Evolutionary conservation across 2,797 vertebrate genomes (phyloP).

Genomic region (Bradypodion ventrale): DNA sequence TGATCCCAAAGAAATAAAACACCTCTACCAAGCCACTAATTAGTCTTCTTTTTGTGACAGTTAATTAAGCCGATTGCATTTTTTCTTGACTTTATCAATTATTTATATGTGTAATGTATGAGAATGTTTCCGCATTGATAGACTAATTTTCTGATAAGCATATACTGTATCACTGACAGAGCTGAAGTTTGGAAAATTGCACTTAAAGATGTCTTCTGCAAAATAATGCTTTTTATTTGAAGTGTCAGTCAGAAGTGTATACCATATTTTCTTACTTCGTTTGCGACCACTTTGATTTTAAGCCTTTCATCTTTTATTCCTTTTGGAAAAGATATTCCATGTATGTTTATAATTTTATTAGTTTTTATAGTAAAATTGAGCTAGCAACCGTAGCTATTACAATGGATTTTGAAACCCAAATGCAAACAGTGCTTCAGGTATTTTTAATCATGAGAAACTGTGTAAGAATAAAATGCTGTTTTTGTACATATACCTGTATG

Average conservation of each 20-base stretch:
- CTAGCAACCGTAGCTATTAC: not conserved
- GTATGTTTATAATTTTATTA: not conserved
- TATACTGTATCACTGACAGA: conserved; percentile 8
- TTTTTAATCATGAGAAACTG: not conserved
- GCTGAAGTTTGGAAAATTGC: not conserved
- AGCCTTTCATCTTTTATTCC: not conserved
- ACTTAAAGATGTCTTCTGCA: not conserved
- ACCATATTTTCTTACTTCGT: not conserved
- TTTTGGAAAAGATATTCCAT: not conserved
- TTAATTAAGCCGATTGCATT: conserved; percentile 59
- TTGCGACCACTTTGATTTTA: not conserved
- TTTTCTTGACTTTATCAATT: conserved; percentile 47
- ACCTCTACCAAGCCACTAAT: conserved; percentile 65
- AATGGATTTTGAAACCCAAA: not conserved
- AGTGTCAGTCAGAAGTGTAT: not conserved
- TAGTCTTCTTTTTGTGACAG: conserved; percentile 67
- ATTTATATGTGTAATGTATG: conserved; percentile 52
- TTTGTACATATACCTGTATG: not conserved
- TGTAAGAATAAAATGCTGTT: not conserved
- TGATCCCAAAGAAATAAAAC: conserved; percentile 67
- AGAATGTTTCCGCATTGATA: conserved; percentile 21
- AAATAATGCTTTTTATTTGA: not conserved
- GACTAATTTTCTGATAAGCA: conserved; percentile 1
- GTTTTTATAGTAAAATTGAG: not conserved
- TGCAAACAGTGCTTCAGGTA: not conserved